Conservation (phyloP, 2,888 invertebrate genomes). For the Hedya salicella region DNA sequence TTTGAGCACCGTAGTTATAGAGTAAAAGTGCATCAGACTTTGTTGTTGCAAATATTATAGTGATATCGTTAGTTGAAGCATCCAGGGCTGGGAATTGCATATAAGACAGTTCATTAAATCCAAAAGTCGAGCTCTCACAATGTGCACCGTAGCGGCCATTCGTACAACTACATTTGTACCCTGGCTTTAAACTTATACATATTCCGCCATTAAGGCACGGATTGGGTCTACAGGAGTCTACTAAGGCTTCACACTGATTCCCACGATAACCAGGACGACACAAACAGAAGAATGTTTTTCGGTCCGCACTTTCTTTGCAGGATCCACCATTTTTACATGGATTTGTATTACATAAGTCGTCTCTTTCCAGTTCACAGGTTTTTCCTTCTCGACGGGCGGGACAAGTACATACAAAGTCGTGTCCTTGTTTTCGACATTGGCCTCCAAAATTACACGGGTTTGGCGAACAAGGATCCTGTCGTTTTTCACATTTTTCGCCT, state of each 20-base stretch:
- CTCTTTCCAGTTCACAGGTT: slow-evolving; percentile 92
- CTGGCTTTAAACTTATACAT: slow-evolving; percentile 94
- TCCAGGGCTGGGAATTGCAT: slow-evolving; percentile 95
- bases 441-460: slow-evolving; percentile 95
- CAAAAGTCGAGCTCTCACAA: slow-evolving; percentile 95
- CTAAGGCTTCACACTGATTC: slow-evolving; percentile 94
- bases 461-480: slow-evolving; percentile 95
- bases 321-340: slow-evolving; percentile 97
- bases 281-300: slow-evolving; percentile 95
- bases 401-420: slow-evolving; percentile 93
- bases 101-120: slow-evolving; percentile 95
- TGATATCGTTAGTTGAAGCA: slow-evolving; percentile 95
- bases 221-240: slow-evolving; percentile 96
- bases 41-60: slow-evolving; percentile 95
- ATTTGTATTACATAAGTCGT: slow-evolving; percentile 93
- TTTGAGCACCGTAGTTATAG: slow-evolving; percentile 95
- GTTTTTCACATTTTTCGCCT: slow-evolving; percentile 92
- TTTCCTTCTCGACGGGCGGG: slow-evolving; percentile 92
- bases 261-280: slow-evolving; percentile 97
- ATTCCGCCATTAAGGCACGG: slow-evolving; percentile 96
- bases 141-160: slow-evolving; percentile 95
- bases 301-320: slow-evolving; percentile 94
- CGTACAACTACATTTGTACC: slow-evolving; percentile 93
- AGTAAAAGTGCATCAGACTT: slow-evolving; percentile 94
- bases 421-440: slow-evolving; percentile 92